Evolutionary conservation across 2,113 vertebrate species (phyloP).

Genomic region (Malurus alboscapulatus): DNA sequence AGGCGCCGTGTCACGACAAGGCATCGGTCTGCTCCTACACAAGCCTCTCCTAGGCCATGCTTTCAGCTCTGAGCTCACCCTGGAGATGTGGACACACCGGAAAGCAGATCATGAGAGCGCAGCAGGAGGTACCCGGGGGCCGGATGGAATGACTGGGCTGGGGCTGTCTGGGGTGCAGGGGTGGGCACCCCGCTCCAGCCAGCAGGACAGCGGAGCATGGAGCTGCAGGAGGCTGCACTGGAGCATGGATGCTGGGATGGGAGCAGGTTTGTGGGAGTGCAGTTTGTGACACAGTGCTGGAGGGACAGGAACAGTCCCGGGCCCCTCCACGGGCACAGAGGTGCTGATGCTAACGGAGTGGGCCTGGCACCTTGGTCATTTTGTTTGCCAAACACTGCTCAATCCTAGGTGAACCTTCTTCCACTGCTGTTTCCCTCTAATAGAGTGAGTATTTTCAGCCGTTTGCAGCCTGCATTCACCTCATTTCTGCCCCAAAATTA

Average conservation of each 20-base stretch:
- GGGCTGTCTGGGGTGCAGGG: background rate
- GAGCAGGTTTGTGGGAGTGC: conserved; percentile 59
- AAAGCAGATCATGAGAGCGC: conserved; percentile 49
- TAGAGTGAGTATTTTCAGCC: background rate
- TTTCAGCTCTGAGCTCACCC: conserved; percentile 19
- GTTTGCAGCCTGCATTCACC: conserved; percentile 6
- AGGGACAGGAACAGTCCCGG: background rate
- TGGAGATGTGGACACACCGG: conserved; percentile 3
- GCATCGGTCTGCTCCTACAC: conserved; percentile 3
- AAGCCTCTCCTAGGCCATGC: conserved; percentile 30
- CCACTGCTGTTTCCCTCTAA: background rate
- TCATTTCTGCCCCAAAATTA: background rate
- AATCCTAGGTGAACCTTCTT: background rate
- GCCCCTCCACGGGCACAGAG: background rate
- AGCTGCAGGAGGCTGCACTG: conserved; percentile 47
- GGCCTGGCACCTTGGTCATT: background rate
- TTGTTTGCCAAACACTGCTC: background rate
- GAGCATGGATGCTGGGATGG: conserved; percentile 46
- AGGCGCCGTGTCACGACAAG: conserved; percentile 49
- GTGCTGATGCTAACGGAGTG: background rate
- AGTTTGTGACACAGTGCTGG: conserved; percentile 60
- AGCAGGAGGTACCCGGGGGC: background rate
- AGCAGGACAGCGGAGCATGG: conserved; percentile 18
- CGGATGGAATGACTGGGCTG: conserved; percentile 23
- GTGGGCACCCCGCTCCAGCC: background rate